Conservation (phyloP, 2,113 vertebrate species). For the Hystrix cristata region DNA sequence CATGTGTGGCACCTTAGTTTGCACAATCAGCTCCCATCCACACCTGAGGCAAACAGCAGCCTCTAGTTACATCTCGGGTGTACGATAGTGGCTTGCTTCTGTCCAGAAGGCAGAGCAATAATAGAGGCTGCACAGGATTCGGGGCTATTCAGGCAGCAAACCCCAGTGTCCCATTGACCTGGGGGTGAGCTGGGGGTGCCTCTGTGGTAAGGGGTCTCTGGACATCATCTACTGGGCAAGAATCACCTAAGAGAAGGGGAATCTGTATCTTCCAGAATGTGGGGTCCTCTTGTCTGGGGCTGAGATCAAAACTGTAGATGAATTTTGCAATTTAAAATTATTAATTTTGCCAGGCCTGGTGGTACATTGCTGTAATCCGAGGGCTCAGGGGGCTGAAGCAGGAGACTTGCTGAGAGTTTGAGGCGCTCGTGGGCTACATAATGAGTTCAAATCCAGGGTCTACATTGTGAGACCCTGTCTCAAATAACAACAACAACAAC, state of each 20-base stretch:
- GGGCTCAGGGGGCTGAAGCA: background rate
- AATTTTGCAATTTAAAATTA: background rate
- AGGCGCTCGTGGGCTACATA: no score
- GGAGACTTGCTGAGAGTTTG: background rate
- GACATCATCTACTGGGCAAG: background rate
- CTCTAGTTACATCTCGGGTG: background rate
- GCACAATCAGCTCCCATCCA: background rate
- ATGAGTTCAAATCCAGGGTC: background rate
- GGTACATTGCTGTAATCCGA: background rate
- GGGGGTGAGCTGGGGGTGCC: background rate
- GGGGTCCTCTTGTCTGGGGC: background rate
- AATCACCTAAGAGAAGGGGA: background rate
- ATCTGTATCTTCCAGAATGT: background rate
- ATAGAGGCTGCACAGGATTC: background rate
- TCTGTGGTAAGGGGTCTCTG: background rate
- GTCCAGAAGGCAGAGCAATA: background rate
- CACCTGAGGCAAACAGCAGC: background rate
- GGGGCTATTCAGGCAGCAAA: background rate
- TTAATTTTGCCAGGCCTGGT: background rate
- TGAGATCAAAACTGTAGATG: background rate
- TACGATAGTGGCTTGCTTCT: background rate
- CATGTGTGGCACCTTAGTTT: background rate
- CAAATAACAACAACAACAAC: background rate
- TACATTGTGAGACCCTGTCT: background rate
- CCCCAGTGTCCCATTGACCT: background rate